These are phyloP conservation scores for Campoletis raptor DNA, from an alignment of 2,888 invertebrate genomes.

Conservation along the genomic window DNA sequence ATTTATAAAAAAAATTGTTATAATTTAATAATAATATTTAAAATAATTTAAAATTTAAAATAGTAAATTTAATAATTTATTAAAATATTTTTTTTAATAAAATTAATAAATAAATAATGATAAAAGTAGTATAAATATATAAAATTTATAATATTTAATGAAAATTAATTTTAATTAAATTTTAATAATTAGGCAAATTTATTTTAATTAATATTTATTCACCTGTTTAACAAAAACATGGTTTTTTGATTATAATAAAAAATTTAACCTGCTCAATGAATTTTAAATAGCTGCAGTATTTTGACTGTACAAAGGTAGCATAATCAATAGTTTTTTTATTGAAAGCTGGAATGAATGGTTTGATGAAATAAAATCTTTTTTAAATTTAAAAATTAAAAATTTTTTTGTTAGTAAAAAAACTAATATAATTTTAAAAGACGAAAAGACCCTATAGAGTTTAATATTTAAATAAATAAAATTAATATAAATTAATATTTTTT, in stretches of 20 bases:
- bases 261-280: conserved; percentile 89
- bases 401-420: too few species aligned
- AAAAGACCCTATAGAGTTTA: conserved; percentile 81
- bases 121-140: conserved; percentile 77
- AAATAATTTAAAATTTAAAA: neutral
- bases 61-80: conserved; percentile 84
- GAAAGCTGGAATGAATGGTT: conserved; percentile 92
- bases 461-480: conserved; percentile 81
- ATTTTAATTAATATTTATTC: conserved; percentile 25
- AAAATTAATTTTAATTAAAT: conserved; percentile 65
- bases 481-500: conserved; percentile 85
- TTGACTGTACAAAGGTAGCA: conserved; percentile 93
- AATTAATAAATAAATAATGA: conserved; percentile 83
- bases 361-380: conserved; percentile 89
- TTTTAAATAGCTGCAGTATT: conserved; percentile 92
- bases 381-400: conserved; percentile 83
- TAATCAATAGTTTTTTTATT: conserved; percentile 93
- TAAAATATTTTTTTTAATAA: conserved; percentile 81
- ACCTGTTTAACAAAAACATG: too few species aligned
- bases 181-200: conserved; percentile 87
- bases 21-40: conserved; percentile 85
- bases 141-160: conserved; percentile 72
- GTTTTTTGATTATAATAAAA: too few species aligned
- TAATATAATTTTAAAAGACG: too few species aligned
- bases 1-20: conserved; percentile 85